Evolutionary conservation across 1,140 invertebrate species (phyloP), one percentile per base, ranked within the genome.

Genomic region (Harpegnathos saltator): DNA sequence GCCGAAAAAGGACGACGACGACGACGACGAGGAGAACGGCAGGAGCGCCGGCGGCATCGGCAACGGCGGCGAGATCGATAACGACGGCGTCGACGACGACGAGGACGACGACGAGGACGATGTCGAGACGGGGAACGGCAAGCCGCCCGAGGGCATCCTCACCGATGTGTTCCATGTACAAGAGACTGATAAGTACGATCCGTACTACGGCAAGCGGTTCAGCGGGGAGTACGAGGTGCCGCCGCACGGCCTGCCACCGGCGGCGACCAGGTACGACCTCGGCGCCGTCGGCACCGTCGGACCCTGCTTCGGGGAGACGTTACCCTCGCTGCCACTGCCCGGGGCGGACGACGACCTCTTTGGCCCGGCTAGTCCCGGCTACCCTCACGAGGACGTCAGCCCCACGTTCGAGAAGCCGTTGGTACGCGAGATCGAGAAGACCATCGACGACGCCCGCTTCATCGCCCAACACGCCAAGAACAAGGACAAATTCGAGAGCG

Each of bases 381-480:
- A 94, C 85, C 93, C 93, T 63, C 93, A 94, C 83, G 95, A 95
- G 85, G 97, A 97, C 90, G 95, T 95, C 75, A 97, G 97, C 94
- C 97, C 97, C 29, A 97, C 97, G 82, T 97, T 97, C 91, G 97
- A 97, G 90, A 97, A 96, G 92, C 96, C 97, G 68, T 90, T 94
- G 87, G 95, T 97, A 71, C 95, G 96, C 90, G 97, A 97, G 93
- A 97, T 97, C 95, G 97, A 98, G 94, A 97, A 98, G 92, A 98
- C 98, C 89, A 97, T 98, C 92, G 97, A 97, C 92, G 97, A 98
- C 86, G 97, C 98, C 61, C 96, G 97, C 92, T 99, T 98, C 94
- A 98, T 98, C 94, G 98, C 98, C 92, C 98, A 98, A 94, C 98
- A 98, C 93, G 97, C 98, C 91, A 97, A 97, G 94, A 98, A 99